Evolutionary conservation across 2,888 invertebrate species (phyloP), one percentile per base, ranked within the genome.

Genomic region (Ethmia dodecea): DNA sequence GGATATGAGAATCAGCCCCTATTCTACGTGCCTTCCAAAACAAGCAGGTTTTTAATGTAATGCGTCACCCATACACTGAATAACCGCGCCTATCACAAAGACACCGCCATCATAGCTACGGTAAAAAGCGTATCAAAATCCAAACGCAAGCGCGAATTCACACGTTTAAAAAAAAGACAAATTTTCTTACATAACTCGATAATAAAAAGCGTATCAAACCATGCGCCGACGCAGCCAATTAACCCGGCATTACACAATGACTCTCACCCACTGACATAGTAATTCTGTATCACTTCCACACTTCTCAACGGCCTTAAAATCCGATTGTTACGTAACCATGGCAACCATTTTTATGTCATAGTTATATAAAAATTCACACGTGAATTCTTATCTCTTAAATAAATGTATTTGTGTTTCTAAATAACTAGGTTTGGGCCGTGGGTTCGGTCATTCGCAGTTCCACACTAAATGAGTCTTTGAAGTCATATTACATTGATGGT

Each of bases 211-310:
- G 28, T 46, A 41, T 34, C 37, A 50, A 33, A 33, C 29, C 41
- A 40, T 38, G 38, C 32, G 31, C 25, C 38, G 44, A 28, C 36
- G 36, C 26, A 38, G 40, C 12, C 32, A 22, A 28, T 40, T 33
- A 42, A 49, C 29, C 20, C 32, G 18, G 35, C 37, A 35, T 52
- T 58, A 43, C 49, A 49, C 49, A 62, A 53, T 43, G 35, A 33
- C 51, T 55, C 42, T 60, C 62, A 62, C 65, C 69, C 46, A 70
- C 59, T 70, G 53, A 67, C 70, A 70, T 45, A 62, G 52, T 55
- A 55, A 35, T 13, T 26, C 10, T 36, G 28, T 35, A 35, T 31
- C 35, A 27, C 25, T 35, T 35, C 29, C 30, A 25, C 32, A 13
- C 9, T 22, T 32, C 9, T 22, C 11, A 34, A 5, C 37, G 43